Evolutionary conservation across 2,888 invertebrate genomes (phyloP), one percentile per base, ranked within the genome.

Genomic region (Leucophora obtusa): DNA sequence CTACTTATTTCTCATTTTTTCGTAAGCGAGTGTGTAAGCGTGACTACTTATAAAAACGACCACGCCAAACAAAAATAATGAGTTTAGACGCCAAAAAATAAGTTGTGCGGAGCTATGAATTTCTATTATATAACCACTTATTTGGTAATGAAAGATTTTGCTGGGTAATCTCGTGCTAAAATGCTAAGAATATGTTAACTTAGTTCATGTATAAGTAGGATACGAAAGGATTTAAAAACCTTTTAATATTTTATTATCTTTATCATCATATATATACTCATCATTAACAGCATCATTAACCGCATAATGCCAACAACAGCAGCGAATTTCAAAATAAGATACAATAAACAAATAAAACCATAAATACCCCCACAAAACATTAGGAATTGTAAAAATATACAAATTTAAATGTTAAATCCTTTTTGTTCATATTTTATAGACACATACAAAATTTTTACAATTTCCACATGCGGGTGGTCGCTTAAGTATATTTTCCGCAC

Each of bases 401-500:
- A 38, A 58, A 79, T 66, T 63, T 43, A 75, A 80, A 75, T 63
- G 59, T 56, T 78, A 72, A 80, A 80, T 72, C 68, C 75, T 75
- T 71, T 59, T 68, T 18, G 38, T 18, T 18, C 33, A n/a, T 15
- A n/a, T 18, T 50, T 51, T 11, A 28, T 58, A 54, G 43, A 17
- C 58, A 62, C 5, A 58, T 33, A 72, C 47, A 14, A 10, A 47
- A 54, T 65, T 72, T 79, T 69, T 70, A 79, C 60, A 59, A 79
- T 24, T 17, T 47, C 0, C 47, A 69, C 69, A 73, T 81, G 81
- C 77, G 81, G 81, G 81, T 81, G 81, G 77, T 74, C 71, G 21
- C 68, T 81, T 81, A 77, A 81, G 73, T 77, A 77, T 54, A 15
- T 66, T 81, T 81, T 81, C 77, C 73, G 77, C 77, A 70, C 81